These are phyloP conservation scores for Centruroides vittatus DNA, from an alignment of 1,140 invertebrate genomes.

Conservation along the genomic window DNA sequence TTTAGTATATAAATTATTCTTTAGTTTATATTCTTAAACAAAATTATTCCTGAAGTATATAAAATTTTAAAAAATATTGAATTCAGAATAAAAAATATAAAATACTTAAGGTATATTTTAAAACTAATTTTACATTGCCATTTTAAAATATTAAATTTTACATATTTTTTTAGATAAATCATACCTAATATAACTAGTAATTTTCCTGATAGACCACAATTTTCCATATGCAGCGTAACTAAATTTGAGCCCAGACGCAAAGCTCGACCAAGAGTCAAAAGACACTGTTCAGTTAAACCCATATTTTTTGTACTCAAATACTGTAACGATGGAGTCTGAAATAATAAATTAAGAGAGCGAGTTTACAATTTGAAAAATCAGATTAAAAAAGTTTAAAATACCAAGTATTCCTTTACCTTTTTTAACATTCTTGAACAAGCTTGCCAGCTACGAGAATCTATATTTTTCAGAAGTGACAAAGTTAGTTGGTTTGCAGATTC, in stretches of 20 bases:
- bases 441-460: conserved; percentile 62
- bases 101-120: too few relatives aligned
- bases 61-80: too few relatives aligned
- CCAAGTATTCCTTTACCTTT: conserved; percentile 37
- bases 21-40: too few relatives aligned
- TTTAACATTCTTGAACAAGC: conserved; percentile 61
- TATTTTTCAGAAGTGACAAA: conserved; percentile 55
- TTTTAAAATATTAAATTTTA: too few relatives aligned
- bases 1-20: too few relatives aligned
- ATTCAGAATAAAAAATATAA: too few relatives aligned
- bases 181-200: conserved; percentile 49
- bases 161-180: conserved; percentile 3
- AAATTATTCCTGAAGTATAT: too few relatives aligned
- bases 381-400: conserved; percentile 1
- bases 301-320: conserved; percentile 50
- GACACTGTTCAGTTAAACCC: conserved; percentile 48
- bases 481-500: conserved; percentile 61
- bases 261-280: conserved; percentile 50
- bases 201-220: conserved; percentile 48
- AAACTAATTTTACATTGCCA: too few relatives aligned
- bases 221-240: conserved; percentile 55
- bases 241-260: conserved; percentile 49
- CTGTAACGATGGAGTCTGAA: conserved; percentile 51
- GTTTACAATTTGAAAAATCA: neutral
- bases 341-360: neutral